Evolutionary conservation across 2,113 vertebrate species (phyloP).

Genomic region (Thalassoma bifasciatum): DNA sequence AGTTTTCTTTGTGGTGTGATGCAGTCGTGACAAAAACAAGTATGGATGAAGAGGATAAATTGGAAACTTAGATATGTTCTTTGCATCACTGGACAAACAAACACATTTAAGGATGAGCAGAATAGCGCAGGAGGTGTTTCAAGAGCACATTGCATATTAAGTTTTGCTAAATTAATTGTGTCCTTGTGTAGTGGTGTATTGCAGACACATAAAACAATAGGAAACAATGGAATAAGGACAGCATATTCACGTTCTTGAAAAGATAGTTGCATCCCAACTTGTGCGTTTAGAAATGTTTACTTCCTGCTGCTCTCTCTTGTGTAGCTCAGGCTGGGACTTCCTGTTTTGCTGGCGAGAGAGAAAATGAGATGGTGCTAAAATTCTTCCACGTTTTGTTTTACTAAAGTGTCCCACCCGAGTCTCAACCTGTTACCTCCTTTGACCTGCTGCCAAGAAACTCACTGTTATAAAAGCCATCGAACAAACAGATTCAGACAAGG

Average conservation of each 20-base stretch:
- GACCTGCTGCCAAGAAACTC: constrained; percentile 45
- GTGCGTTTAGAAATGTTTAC: constrained; percentile 24
- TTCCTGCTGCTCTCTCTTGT: constrained; percentile 25
- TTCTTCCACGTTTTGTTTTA: constrained; percentile 76
- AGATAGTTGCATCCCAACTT: not conserved
- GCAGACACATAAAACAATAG: not conserved
- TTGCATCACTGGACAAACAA: constrained; percentile 2
- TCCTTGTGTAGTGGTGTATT: no score
- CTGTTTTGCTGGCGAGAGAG: constrained; percentile 68
- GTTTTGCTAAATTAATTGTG: not conserved
- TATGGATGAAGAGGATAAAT: no score
- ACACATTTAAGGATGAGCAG: not conserved
- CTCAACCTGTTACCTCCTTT: constrained; percentile 70
- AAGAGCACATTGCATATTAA: not conserved
- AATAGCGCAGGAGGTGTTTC: not conserved
- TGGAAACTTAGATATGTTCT: no score
- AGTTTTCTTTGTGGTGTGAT: no score
- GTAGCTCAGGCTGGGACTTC: constrained; percentile 57
- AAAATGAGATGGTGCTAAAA: constrained; percentile 64
- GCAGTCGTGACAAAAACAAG: no score
- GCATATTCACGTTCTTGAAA: constrained; percentile 18
- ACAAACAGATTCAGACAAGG: not conserved
- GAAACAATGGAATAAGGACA: not conserved
- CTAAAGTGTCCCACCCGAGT: constrained; percentile 66
- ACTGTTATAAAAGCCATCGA: constrained; percentile 40